A percentile compares a stretch with the other conserved stretches of the same genome.
These are phyloP conservation scores for Drosophila arizonae DNA, from an alignment of 1,140 invertebrate species.

Conservation along the genomic window DNA sequence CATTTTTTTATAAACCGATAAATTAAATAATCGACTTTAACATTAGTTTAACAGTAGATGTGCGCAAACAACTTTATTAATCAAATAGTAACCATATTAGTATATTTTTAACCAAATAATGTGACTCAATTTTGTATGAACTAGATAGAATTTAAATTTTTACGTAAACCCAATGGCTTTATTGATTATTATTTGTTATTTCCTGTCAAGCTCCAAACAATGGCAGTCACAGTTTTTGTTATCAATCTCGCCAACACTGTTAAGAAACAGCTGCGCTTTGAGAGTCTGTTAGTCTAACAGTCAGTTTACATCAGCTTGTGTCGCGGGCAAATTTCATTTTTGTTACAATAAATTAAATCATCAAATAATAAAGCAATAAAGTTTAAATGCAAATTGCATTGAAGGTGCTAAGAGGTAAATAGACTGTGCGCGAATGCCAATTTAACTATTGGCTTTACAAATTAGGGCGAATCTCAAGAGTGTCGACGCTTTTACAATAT, in stretches of 20 bases:
- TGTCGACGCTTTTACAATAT: constrained; percentile 39
- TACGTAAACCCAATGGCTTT: too few species aligned
- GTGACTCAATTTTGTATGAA: background rate
- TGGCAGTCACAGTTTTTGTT: constrained; percentile 7
- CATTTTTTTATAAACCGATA: background rate
- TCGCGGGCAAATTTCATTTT: constrained; percentile 36
- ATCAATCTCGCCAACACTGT: background rate
- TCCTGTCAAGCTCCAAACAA: too few species aligned
- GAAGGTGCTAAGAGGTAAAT: constrained; percentile 22
- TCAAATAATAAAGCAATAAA: background rate
- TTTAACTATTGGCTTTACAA: constrained; percentile 27
- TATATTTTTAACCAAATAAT: background rate
- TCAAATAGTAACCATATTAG: too few species aligned
- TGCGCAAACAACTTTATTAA: too few species aligned
- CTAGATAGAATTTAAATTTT: too few species aligned
- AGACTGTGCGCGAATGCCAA: constrained; percentile 32
- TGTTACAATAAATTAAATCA: constrained; percentile 6
- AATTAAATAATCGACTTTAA: too few species aligned
- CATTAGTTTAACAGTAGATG: too few species aligned
- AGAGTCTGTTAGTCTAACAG: constrained; percentile 7
- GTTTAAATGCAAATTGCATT: background rate
- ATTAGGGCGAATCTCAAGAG: constrained; percentile 53
- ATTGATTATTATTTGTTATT: too few species aligned
- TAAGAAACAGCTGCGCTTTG: constrained; percentile 9
- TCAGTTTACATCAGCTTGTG: constrained; percentile 9